These are phyloP conservation scores for Oryzias celebensis DNA, from an alignment of 2,113 vertebrate genomes.

Conservation along the genomic window DNA sequence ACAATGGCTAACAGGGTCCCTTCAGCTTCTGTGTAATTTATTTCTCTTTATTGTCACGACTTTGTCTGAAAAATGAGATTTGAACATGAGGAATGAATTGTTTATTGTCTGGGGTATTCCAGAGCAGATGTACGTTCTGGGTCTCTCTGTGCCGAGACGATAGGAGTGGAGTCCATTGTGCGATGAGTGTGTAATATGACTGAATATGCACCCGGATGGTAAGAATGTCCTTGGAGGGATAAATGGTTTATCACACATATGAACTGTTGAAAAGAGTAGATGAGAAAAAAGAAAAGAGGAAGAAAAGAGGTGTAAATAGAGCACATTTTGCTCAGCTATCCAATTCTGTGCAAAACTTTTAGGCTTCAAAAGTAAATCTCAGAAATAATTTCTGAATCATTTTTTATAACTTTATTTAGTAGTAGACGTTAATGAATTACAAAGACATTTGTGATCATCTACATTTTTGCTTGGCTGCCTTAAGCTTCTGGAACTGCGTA, in stretches of 20 bases:
- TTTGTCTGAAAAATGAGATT: conserved; percentile 78
- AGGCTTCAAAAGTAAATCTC: conserved; percentile 5
- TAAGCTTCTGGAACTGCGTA: no score
- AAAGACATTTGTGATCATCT: no score
- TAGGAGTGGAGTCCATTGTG: conserved; percentile 73
- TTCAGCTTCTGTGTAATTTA: conserved; percentile 55
- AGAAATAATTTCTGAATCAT: not conserved
- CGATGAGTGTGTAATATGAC: conserved; percentile 67
- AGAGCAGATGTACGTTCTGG: conserved; percentile 69
- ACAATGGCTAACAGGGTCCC: conserved; percentile 52
- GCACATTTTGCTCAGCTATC: conserved; percentile 19
- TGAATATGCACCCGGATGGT: conserved; percentile 61
- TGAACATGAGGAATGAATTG: conserved; percentile 73
- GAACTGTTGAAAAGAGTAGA: conserved; percentile 43
- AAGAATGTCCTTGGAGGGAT: conserved; percentile 69
- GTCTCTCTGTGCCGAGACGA: conserved; percentile 73
- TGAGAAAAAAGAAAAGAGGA: not conserved
- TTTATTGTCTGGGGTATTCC: conserved; percentile 80
- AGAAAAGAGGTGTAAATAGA: conserved; percentile 46
- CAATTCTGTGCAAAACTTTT: conserved; percentile 8
- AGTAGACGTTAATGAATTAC: no score
- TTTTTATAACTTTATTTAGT: not conserved
- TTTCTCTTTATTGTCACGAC: conserved; percentile 72
- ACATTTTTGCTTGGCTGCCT: no score
- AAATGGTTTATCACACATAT: conserved; percentile 67